A percentile compares a stretch with the other conserved stretches of the same genome.
Conservation (phyloP, 2,888 invertebrate species). For the Campoplex capitator region DNA sequence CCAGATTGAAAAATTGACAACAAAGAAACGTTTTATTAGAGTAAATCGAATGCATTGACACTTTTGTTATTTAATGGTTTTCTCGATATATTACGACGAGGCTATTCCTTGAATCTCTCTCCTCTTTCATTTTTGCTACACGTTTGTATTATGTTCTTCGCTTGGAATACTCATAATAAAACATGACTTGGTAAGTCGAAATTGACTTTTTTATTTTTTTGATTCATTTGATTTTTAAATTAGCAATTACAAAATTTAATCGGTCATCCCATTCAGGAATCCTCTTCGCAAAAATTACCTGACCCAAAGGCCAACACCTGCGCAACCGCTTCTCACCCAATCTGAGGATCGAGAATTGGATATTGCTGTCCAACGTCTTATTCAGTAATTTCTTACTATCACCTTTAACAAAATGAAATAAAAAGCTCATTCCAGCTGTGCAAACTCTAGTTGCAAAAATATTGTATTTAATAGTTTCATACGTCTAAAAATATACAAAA, state of each 20-base stretch:
- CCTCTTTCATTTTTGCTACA: neutral
- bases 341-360: conserved; percentile 82
- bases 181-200: conserved; percentile 72
- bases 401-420: neutral
- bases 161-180: conserved; percentile 13
- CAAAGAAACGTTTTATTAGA: neutral
- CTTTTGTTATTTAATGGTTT: neutral
- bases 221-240: neutral
- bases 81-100: neutral
- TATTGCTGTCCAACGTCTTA: conserved; percentile 81
- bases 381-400: conserved; percentile 75
- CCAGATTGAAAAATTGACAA: neutral
- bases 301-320: conserved; percentile 80
- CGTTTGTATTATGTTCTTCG: neutral
- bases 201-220: neutral
- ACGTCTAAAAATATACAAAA: neutral
- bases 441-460: neutral
- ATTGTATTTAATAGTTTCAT: neutral
- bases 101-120: neutral
- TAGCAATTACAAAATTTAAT: neutral
- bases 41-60: neutral
- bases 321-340: conserved; percentile 79
- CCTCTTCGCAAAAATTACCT: conserved; percentile 80
- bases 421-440: neutral
- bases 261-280: conserved; percentile 77